These are phyloP conservation scores for Sthenelais limicola DNA, from an alignment of 2,888 invertebrate genomes.

Conservation along the genomic window DNA sequence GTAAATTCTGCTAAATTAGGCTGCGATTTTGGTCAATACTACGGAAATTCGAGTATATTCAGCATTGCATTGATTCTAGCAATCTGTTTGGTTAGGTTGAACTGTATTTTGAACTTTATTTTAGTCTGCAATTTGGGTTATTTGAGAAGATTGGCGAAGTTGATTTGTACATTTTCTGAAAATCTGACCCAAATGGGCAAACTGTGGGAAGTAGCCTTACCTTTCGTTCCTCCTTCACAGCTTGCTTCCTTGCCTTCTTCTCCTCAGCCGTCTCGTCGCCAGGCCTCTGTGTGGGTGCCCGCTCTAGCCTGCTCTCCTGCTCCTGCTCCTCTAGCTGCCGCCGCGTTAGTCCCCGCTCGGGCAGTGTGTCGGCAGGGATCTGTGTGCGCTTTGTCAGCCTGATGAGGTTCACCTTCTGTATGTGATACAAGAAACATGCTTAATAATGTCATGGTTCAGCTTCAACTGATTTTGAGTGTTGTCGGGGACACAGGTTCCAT, in stretches of 20 bases:
- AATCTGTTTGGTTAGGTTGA: too few relatives aligned
- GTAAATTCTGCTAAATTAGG: too few relatives aligned
- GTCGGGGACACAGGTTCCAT: too few relatives aligned
- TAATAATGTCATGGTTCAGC: not conserved
- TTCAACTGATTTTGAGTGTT: too few relatives aligned
- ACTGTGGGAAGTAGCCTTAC: constrained; percentile 48
- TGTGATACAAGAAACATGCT: not conserved
- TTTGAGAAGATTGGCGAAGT: too few relatives aligned
- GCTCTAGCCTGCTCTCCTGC: constrained; percentile 51
- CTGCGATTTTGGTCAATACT: too few relatives aligned
- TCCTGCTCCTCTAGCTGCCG: constrained; percentile 60
- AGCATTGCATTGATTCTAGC: too few relatives aligned
- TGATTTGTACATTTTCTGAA: too few relatives aligned
- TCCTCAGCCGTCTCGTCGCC: constrained; percentile 67
- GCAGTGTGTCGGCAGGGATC: constrained; percentile 57
- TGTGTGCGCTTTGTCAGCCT: constrained; percentile 57
- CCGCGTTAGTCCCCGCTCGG: constrained; percentile 59
- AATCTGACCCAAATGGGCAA: too few relatives aligned
- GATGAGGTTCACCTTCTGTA: constrained; percentile 54
- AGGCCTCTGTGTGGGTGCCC: constrained; percentile 61
- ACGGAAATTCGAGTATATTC: too few relatives aligned
- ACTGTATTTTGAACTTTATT: too few relatives aligned
- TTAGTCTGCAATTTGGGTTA: too few relatives aligned
- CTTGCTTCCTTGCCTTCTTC: constrained; percentile 63
- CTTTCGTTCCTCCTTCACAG: constrained; percentile 67